Base-by-base conservation (phyloP, 2,797 vertebrate genomes). In the Gobionotothen gibberifrons region DNA sequence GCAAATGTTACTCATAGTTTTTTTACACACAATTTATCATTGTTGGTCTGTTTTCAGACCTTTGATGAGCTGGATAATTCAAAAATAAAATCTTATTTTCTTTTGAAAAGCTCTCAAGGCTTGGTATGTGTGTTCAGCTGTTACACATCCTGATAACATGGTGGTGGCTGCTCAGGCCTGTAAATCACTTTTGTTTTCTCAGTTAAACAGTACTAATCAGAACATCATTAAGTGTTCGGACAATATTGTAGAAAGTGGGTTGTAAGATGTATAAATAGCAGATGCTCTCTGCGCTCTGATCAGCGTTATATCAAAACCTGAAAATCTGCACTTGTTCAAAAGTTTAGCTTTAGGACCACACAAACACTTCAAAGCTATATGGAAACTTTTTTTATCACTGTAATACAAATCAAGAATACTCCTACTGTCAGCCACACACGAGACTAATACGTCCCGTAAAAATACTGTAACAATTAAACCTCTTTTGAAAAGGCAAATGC, bases 151-250 rank as follows among this genome's bases (percentile, higher is more conserved):
- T 58, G 69, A 83, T 74, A 79, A 85, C 76, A 76, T 43, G 54
- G 47, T 32, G 46, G 69, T 72, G 78, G 74, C 63, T 73, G 58
- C 40, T 82, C 85, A 76, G 77, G 70, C 13, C 63, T 57, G 49
- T 82, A 86, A 92, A 93, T 91, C 78, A 81, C 69, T 69, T 67
- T 61, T 88, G 84, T 91, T 94, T 92, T 80, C 70, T 78, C 70
- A 78, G 74, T 76, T 83, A 83, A 85, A 82, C 43, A 49, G 76
- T 14, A 22, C 53, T 74, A 84, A 89, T 87, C 82, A 85, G 78
- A 66, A 72, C 56, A 67, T 88, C 71, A 85, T 88, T 85, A 81
- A 32, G 42, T 36, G 69, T 72, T 67, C 29, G 67, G 32, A 79
- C 17, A 32, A 58, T 79, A 81, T 75, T 55, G 43, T 36, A 17